phyloP scores from a whole-genome alignment of 2,888 invertebrate genomes.

The Lobophora halterata region DNA sequence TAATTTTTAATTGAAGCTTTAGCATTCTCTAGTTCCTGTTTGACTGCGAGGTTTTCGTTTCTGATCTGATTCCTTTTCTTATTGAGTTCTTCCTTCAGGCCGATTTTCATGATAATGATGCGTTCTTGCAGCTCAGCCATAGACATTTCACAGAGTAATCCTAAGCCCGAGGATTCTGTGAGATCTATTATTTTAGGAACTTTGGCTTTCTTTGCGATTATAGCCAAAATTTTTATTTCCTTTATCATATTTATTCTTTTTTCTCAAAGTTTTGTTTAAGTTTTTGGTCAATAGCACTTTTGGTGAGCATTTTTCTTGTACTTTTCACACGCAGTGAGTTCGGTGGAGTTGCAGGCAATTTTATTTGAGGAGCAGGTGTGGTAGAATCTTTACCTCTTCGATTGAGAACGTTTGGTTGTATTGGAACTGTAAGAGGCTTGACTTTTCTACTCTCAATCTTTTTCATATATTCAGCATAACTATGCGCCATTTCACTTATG shows the following conservation, averaged over 20 bases:
- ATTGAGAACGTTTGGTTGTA: conserved; percentile 58
- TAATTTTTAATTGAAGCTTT: conserved; percentile 65
- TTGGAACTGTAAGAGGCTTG: conserved; percentile 57
- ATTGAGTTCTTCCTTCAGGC: conserved; percentile 76
- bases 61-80: conserved; percentile 66
- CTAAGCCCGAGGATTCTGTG: conserved; percentile 80
- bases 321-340: conserved; percentile 41
- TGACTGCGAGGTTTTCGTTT: conserved; percentile 64
- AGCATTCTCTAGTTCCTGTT: conserved; percentile 67
- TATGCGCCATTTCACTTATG: conserved; percentile 65
- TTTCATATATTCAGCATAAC: conserved; percentile 54
- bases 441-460: conserved; percentile 52
- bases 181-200: conserved; percentile 79
- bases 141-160: conserved; percentile 84
- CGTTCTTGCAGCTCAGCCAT: conserved; percentile 82
- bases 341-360: conserved; percentile 48
- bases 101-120: conserved; percentile 69
- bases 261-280: conserved; percentile 54
- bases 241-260: conserved; percentile 71
- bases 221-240: conserved; percentile 71
- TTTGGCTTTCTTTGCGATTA: conserved; percentile 74
- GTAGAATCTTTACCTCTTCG: conserved; percentile 43
- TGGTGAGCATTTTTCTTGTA: conserved; percentile 60
- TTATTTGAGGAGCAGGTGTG: conserved; percentile 10
- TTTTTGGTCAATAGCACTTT: conserved; percentile 58